These are phyloP conservation scores for Enteromius argenteus DNA, from an alignment of 2,797 vertebrate genomes.

Conservation along the genomic window DNA sequence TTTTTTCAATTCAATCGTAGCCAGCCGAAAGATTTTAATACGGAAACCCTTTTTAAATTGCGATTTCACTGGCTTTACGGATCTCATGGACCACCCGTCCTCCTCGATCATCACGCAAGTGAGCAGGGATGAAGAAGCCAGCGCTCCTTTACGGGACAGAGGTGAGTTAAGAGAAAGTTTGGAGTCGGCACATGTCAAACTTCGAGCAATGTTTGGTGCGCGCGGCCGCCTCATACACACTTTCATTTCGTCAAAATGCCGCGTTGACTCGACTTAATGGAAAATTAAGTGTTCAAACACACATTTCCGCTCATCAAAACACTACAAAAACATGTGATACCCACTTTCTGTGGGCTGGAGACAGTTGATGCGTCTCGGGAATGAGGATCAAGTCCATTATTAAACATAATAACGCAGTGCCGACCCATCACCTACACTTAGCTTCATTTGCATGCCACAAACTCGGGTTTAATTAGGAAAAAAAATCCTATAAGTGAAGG, in stretches of 20 bases:
- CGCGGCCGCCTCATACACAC: not conserved
- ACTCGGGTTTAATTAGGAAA: not conserved
- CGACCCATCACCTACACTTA: not conserved
- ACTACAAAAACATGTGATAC: not conserved
- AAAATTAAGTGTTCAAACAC: not conserved
- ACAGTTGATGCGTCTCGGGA: not conserved
- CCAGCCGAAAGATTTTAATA: slow-evolving; percentile 67
- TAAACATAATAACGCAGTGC: not conserved
- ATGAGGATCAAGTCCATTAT: not conserved
- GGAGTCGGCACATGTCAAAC: slow-evolving; percentile 35
- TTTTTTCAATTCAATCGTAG: slow-evolving; percentile 59
- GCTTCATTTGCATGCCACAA: not conserved
- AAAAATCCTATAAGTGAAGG: not conserved
- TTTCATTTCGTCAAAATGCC: not conserved
- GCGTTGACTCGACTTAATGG: not conserved
- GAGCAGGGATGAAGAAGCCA: slow-evolving; percentile 88
- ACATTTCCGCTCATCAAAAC: not conserved
- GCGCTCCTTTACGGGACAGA: slow-evolving; percentile 80
- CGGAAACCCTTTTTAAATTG: slow-evolving; percentile 46
- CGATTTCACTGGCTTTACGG: slow-evolving; percentile 62
- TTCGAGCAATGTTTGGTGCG: not conserved
- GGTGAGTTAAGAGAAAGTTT: slow-evolving; percentile 76
- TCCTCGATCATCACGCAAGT: slow-evolving; percentile 92
- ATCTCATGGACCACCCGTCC: slow-evolving; percentile 90
- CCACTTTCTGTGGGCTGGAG: not conserved